Evolutionary conservation across 1,140 invertebrate species (phyloP).

Genomic region (Anagrus nilaparvatae): DNA sequence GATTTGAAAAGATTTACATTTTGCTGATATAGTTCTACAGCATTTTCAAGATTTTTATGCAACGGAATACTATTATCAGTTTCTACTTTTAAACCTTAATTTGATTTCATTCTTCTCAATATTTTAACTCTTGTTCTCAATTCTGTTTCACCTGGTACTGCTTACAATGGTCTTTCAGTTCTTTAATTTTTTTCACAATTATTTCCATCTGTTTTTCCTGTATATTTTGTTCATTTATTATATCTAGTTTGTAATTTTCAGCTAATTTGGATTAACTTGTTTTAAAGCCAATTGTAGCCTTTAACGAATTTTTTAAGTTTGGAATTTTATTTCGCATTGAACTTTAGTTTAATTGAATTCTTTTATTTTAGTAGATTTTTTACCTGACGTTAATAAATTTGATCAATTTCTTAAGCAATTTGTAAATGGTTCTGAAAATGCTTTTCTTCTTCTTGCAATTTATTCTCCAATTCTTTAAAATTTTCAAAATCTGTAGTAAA

Average conservation of each 20-base stretch:
- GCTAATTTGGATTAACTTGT: too few species aligned
- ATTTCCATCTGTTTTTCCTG: not conserved
- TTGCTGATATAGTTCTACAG: too few species aligned
- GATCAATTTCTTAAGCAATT: too few species aligned
- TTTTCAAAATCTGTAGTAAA: too few species aligned
- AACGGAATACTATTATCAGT: too few species aligned
- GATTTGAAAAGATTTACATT: too few species aligned
- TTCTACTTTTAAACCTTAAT: too few species aligned
- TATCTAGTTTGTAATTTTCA: conserved; percentile 2
- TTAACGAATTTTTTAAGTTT: conserved; percentile 4
- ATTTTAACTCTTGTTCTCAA: not conserved
- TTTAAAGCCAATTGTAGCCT: too few species aligned
- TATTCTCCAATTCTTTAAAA: not conserved
- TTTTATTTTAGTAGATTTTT: not conserved
- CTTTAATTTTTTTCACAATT: not conserved
- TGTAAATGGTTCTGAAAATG: not conserved
- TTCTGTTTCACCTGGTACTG: not conserved
- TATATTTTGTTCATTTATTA: not conserved
- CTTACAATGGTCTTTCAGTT: conserved; percentile 5
- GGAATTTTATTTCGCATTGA: conserved; percentile 1
- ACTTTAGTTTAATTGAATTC: conserved; percentile 2
- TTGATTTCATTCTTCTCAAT: too few species aligned
- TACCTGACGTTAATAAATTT: too few species aligned
- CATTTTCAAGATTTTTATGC: too few species aligned
- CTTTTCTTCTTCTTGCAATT: conserved; percentile 1